Evolutionary conservation across 2,888 invertebrate genomes (phyloP).

Genomic region (Spicauda simplicius): DNA sequence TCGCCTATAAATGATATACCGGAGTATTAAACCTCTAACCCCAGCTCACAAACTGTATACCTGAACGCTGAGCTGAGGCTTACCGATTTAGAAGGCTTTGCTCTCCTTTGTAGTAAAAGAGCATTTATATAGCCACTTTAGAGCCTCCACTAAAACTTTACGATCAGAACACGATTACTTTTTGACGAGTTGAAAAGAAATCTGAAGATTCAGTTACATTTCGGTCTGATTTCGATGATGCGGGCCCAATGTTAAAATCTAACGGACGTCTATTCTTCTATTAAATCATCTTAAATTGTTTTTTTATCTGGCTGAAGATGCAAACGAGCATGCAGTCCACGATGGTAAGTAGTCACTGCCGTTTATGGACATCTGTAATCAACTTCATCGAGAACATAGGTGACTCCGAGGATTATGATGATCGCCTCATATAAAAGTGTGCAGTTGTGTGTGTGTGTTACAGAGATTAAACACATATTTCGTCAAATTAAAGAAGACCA

Average conservation of each 20-base stretch:
- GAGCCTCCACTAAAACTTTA: slow-evolving; percentile 34
- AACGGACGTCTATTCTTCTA: neutral
- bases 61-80: slow-evolving; percentile 7
- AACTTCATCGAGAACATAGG: no score
- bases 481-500: no score
- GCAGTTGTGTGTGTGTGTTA: no score
- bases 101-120: slow-evolving; percentile 28
- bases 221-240: slow-evolving; percentile 9
- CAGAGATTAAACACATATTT: no score
- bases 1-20: no score
- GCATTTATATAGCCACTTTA: slow-evolving; percentile 35
- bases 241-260: neutral
- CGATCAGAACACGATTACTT: slow-evolving; percentile 33
- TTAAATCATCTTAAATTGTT: neutral
- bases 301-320: no score
- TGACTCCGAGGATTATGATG: no score
- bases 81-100: slow-evolving; percentile 12
- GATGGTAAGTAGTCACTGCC: no score
- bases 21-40: no score
- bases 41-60: neutral
- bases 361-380: no score
- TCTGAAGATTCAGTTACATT: slow-evolving; percentile 30
- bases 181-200: slow-evolving; percentile 37
- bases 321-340: no score
- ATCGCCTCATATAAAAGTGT: no score